Conservation (phyloP, 2,888 invertebrate species). For the Eupithecia inturbata region DNA sequence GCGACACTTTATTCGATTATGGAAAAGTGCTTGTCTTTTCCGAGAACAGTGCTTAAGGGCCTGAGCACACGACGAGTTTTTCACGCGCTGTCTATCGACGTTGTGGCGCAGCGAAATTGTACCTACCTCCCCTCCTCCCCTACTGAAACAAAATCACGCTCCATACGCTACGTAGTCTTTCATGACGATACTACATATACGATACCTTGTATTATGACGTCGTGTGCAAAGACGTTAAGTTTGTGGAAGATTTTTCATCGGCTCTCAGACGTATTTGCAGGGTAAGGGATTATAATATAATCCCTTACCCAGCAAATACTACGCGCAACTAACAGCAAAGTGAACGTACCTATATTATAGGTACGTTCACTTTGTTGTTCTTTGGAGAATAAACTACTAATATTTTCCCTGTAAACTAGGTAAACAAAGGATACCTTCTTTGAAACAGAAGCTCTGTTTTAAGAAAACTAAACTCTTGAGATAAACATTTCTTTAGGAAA, state of each 20-base stretch:
- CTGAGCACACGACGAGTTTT: conserved; percentile 3
- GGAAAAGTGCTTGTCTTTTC: conserved; percentile 57
- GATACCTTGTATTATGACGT: background rate
- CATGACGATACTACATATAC: too few species aligned
- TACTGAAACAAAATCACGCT: background rate
- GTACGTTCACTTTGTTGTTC: background rate
- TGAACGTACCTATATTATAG: too few species aligned
- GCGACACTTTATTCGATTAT: conserved; percentile 59
- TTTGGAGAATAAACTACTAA: conserved; percentile 6
- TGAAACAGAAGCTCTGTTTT: background rate
- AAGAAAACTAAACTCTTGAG: background rate
- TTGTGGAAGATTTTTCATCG: conserved; percentile 20
- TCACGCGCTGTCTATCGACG: background rate
- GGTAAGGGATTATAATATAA: conserved; percentile 16
- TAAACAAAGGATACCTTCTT: conserved; percentile 5
- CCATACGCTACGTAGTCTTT: background rate
- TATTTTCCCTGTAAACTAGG: conserved; percentile 10
- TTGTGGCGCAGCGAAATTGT: background rate
- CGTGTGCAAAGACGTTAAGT: conserved; percentile 18
- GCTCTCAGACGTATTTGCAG: conserved; percentile 14
- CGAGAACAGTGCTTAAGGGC: conserved; percentile 10
- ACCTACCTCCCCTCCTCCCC: background rate
- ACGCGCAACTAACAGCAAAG: too few species aligned
- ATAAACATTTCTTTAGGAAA: background rate
- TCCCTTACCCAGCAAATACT: too few species aligned